Base-by-base conservation (phyloP, 2,888 invertebrate species). In the Nysson spinosus region DNA sequence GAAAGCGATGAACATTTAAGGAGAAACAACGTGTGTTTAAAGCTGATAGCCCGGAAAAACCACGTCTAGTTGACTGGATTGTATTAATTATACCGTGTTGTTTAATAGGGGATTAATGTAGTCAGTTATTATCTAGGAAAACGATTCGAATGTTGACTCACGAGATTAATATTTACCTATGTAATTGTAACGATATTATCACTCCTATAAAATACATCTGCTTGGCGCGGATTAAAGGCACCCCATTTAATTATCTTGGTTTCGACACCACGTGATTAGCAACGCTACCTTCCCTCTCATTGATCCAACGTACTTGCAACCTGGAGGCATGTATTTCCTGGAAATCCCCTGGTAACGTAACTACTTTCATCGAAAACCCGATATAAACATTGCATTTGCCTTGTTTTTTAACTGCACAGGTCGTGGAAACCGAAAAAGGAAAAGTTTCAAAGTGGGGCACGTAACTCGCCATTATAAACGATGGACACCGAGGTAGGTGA, bases 221-320 rank as follows among this genome's bases (percentile, higher is more conserved):
- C 4, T 12, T 56, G 30, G 14, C 43, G 16, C 39, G 14, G 20
- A 47, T 22, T 20, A 35, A 7, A 61, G 11, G 19, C 49, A 26
- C 12, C 7, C 40, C 32, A 17, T 44, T 32, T 57, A 54, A 69
- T 69, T 69, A 58, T 54, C 67, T 50, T 40, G 47, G 63, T 63
- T 63, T 69, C 54, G 32, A 12, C 61, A 40, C 42, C 70, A 65
- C 65, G 70, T 61, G 70, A 69, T 69, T 70, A 69, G 65, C 65
- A 65, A 70, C 64, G 61, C 30, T 56, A 34, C 24, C 51, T 42
- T 57, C 49, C 42, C 52, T 56, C 49, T 56, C 70, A 70, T 70
- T 61, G 70, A 70, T 70, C 70, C 70, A 70, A 70, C 69, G 42
- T 58, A 22, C 57, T 11, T 49, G 46, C 52, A 46, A 51, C 35